Conservation (phyloP, 2,797 vertebrate genomes). For the Oophaga sylvatica region DNA sequence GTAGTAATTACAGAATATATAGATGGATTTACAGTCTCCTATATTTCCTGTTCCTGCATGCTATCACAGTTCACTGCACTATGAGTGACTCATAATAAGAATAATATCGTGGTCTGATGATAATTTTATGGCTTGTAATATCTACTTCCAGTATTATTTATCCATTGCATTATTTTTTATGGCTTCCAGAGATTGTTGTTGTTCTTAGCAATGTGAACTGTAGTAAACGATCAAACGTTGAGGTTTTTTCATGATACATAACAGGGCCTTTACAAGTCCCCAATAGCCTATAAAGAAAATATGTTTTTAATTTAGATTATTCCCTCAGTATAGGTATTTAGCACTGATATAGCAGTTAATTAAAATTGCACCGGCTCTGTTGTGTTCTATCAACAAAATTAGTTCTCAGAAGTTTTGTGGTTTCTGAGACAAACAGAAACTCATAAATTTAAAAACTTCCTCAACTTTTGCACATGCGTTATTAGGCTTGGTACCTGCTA, state of each 20-base stretch:
- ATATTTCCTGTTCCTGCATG: neutral
- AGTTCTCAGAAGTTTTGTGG: constrained; percentile 10
- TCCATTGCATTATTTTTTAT: constrained; percentile 21
- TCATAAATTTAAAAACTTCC: constrained; percentile 33
- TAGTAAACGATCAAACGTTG: constrained; percentile 45
- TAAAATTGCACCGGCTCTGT: constrained; percentile 36
- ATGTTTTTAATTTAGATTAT: constrained; percentile 52
- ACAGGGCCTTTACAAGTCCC: constrained; percentile 39
- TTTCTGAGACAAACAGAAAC: constrained; percentile 27
- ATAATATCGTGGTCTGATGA: constrained; percentile 22
- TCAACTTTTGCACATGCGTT: neutral
- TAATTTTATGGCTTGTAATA: constrained; percentile 43
- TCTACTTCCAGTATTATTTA: constrained; percentile 28
- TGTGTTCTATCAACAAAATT: constrained; percentile 44
- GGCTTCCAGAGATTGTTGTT: constrained; percentile 44
- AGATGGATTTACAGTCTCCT: neutral
- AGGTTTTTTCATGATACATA: constrained; percentile 43
- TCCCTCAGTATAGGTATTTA: constrained; percentile 43
- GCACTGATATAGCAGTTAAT: constrained; percentile 49
- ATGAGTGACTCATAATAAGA: constrained; percentile 8
- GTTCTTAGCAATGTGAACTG: constrained; percentile 26
- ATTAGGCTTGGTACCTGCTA: neutral
- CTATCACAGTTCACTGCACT: neutral
- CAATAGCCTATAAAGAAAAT: constrained; percentile 50
- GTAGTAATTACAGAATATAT: neutral